These are phyloP conservation scores for Hypsopygia costalis DNA, from an alignment of 2,888 invertebrate genomes.

Conservation along the genomic window DNA sequence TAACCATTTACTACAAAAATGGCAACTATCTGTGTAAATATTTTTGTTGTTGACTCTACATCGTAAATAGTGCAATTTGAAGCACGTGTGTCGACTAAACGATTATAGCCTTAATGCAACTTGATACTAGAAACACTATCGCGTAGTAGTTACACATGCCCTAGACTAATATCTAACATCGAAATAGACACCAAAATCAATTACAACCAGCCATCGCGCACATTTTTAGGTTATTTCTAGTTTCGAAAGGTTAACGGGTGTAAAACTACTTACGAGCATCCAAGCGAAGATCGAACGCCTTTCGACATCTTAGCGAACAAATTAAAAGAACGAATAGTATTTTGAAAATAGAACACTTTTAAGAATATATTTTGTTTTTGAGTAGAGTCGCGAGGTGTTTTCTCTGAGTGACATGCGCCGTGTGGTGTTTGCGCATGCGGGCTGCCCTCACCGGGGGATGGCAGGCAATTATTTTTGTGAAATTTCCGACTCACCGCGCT, in stretches of 20 bases:
- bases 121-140: neutral
- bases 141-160: neutral
- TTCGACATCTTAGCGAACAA: conserved; percentile 6
- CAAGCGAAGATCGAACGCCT: neutral
- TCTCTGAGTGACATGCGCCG: conserved; percentile 54
- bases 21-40: too few relatives aligned
- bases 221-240: conserved; percentile 24
- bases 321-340: conserved; percentile 11
- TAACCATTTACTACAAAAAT: too few relatives aligned
- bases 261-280: conserved; percentile 14
- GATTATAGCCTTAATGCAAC: neutral
- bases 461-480: conserved; percentile 58
- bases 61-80: neutral
- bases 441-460: conserved; percentile 16
- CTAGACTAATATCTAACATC: neutral
- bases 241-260: conserved; percentile 9
- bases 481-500: conserved; percentile 57
- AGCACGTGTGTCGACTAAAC: conserved; percentile 1
- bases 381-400: conserved; percentile 35
- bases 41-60: too few relatives aligned
- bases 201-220: conserved; percentile 12
- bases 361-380: conserved; percentile 47
- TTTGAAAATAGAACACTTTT: conserved; percentile 23
- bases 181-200: conserved; percentile 19
- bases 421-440: conserved; percentile 49